Evolutionary conservation across 2,888 invertebrate species (phyloP).

Genomic region (Yponomeuta sedellus): DNA sequence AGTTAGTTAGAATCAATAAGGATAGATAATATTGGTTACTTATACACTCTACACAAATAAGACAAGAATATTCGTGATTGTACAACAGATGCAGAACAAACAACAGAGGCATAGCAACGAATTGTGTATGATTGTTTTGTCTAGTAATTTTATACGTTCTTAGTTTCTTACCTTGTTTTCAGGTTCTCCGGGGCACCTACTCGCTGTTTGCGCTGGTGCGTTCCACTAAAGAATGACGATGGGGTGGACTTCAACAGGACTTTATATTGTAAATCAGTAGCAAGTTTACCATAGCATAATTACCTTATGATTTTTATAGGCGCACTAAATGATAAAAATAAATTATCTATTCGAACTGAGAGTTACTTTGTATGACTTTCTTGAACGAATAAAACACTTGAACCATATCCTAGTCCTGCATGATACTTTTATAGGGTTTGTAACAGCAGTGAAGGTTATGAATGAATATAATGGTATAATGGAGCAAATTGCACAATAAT

Average conservation of each 20-base stretch:
- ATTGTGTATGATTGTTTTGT: too few relatives aligned
- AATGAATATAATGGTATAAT: background rate
- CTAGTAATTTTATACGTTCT: background rate
- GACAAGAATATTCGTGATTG: too few relatives aligned
- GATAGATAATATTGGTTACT: too few relatives aligned
- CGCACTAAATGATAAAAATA: too few relatives aligned
- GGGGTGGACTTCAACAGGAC: too few relatives aligned
- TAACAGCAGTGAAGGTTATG: background rate
- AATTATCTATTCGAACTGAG: too few relatives aligned
- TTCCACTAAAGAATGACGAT: background rate
- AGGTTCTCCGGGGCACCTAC: slow-evolving; percentile 13
- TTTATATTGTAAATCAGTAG: too few relatives aligned
- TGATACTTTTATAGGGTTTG: background rate
- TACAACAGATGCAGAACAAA: too few relatives aligned
- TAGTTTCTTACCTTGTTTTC: background rate
- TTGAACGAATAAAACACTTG: background rate
- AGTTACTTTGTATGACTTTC: background rate
- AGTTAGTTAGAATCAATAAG: too few relatives aligned
- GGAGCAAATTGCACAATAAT: background rate
- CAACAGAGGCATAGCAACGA: too few relatives aligned
- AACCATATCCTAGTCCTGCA: background rate
- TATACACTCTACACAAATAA: background rate
- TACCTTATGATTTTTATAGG: too few relatives aligned
- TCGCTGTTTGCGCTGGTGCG: slow-evolving; percentile 15
- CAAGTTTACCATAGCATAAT: too few relatives aligned